phyloP scores from a whole-genome alignment of 2,888 invertebrate species.

The Lithophane leautieri region DNA sequence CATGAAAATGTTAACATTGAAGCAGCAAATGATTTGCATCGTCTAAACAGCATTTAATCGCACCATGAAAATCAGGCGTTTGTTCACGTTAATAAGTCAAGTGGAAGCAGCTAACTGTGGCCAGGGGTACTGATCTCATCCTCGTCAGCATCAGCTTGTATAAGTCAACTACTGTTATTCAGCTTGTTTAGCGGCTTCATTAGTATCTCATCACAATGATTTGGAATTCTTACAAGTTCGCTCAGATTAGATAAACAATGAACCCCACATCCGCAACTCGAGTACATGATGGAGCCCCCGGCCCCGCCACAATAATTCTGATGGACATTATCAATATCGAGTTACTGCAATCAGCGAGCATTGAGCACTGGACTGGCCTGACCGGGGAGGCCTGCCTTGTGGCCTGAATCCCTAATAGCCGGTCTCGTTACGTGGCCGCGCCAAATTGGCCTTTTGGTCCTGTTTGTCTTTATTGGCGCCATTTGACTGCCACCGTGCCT shows the following conservation, averaged over 20 bases:
- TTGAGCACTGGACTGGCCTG: constrained; percentile 37
- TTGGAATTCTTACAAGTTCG: not conserved
- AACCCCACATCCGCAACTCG: not conserved
- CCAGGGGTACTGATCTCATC: not conserved
- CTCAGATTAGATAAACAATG: not conserved
- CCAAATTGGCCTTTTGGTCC: constrained; percentile 61
- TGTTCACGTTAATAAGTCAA: not conserved
- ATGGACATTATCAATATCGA: constrained; percentile 65
- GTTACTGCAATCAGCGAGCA: constrained; percentile 64
- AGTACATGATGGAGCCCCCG: constrained; percentile 11
- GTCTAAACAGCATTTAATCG: not conserved
- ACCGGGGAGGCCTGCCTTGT: constrained; percentile 22
- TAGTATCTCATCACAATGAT: not conserved
- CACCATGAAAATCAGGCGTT: not conserved
- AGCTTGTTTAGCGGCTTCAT: not conserved
- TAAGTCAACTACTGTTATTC: not conserved
- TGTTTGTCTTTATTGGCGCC: constrained; percentile 51
- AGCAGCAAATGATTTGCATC: no score
- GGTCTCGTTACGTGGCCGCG: constrained; percentile 47
- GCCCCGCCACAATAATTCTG: constrained; percentile 47
- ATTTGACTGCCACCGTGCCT: constrained; percentile 24
- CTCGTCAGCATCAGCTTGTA: not conserved
- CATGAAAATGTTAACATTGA: no score
- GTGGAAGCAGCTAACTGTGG: not conserved
- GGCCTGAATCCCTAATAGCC: constrained; percentile 62